Conservation (phyloP, 2,113 vertebrate species). For the Rhinichthys klamathensis region DNA sequence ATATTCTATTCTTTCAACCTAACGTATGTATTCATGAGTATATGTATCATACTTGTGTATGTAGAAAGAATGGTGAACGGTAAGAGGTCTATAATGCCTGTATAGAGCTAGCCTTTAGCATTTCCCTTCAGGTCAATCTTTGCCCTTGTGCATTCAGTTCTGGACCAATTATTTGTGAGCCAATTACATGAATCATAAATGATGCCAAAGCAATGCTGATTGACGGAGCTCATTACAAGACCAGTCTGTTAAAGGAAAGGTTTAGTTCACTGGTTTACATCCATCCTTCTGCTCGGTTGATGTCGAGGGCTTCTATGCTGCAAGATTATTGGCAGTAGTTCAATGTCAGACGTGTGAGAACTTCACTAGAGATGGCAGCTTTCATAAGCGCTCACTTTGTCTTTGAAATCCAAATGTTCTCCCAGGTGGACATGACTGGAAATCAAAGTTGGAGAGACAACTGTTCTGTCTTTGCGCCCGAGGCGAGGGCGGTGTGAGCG, state of each 20-base stretch:
- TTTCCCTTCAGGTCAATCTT: background rate
- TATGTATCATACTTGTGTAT: background rate
- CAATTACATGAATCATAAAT: background rate
- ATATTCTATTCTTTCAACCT: background rate
- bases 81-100: background rate
- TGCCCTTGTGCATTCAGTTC: background rate
- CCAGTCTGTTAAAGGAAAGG: background rate
- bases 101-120: background rate
- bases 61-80: background rate
- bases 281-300: background rate
- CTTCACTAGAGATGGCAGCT: background rate
- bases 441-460: constrained; percentile 5
- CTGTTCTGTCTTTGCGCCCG: background rate
- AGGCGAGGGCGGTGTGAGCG: background rate
- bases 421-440: constrained; percentile 5
- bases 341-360: background rate
- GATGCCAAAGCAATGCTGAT: background rate
- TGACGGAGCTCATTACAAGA: background rate
- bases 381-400: background rate
- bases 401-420: background rate
- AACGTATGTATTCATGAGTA: background rate
- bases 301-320: background rate
- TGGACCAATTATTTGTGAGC: background rate
- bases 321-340: background rate
- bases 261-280: background rate